These are phyloP conservation scores for Chelon labrosus DNA, from an alignment of 2,797 vertebrate species.

Conservation along the genomic window DNA sequence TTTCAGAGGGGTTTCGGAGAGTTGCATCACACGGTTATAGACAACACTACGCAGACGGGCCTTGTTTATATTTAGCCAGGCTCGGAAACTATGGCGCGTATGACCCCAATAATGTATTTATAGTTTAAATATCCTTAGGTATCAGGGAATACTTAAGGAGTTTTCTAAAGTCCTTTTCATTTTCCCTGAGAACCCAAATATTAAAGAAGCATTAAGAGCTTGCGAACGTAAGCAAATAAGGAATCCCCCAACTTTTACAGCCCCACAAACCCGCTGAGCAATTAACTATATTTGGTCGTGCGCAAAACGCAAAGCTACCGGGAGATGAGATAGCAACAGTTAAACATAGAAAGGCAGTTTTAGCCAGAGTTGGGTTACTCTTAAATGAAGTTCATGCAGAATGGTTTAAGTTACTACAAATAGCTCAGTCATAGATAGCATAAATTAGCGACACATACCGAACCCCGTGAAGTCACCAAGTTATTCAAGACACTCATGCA, in stretches of 20 bases:
- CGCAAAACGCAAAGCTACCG: constrained; percentile 51
- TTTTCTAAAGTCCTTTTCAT: constrained; percentile 22
- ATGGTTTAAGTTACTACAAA: constrained; percentile 63
- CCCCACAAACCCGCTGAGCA: constrained; percentile 34
- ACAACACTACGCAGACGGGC: constrained; percentile 62
- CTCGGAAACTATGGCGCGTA: constrained; percentile 63
- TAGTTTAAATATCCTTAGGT: constrained; percentile 67
- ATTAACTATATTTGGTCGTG: constrained; percentile 71
- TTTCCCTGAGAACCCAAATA: constrained; percentile 1
- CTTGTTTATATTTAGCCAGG: constrained; percentile 83
- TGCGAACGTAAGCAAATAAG: constrained; percentile 35
- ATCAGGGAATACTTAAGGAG: constrained; percentile 14
- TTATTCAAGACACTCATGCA: constrained; percentile 46
- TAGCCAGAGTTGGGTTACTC: constrained; percentile 68
- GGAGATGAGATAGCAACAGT: constrained; percentile 70
- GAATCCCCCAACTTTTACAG: constrained; percentile 41
- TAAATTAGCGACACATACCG: constrained; percentile 58
- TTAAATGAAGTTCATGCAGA: constrained; percentile 64
- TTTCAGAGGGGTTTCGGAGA: constrained; percentile 77
- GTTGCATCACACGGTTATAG: constrained; percentile 76
- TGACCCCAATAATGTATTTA: constrained; percentile 74
- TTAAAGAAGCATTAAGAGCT: neutral
- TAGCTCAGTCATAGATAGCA: constrained; percentile 54
- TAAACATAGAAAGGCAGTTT: constrained; percentile 77
- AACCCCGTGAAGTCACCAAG: constrained; percentile 59